Conservation (phyloP, 1,140 invertebrate genomes). For the Drosophila subpulchrella region DNA sequence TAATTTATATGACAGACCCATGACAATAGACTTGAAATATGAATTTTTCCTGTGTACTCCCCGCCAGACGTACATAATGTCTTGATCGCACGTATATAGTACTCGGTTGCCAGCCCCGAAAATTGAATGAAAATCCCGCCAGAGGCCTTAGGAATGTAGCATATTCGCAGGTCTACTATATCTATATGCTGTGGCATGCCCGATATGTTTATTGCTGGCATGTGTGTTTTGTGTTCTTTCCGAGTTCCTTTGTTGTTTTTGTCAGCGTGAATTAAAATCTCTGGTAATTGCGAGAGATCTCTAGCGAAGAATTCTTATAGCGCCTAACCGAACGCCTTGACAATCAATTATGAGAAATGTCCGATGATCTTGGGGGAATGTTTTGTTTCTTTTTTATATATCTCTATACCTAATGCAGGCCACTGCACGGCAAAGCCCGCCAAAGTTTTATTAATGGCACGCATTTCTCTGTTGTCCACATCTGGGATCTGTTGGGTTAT, state of each 20-base stretch:
- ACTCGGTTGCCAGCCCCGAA: conserved; percentile 49
- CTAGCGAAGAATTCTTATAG: conserved; percentile 41
- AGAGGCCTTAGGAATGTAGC: conserved; percentile 72
- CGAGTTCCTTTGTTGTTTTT: conserved; percentile 65
- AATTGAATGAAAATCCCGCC: conserved; percentile 72
- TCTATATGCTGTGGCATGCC: conserved; percentile 22
- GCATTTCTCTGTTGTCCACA: conserved; percentile 49
- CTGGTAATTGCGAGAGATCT: conserved; percentile 69
- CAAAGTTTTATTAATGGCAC: conserved; percentile 77
- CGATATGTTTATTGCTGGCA: conserved; percentile 27
- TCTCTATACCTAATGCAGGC: conserved; percentile 20
- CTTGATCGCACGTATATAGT: conserved; percentile 21
- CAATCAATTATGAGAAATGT: conserved; percentile 73
- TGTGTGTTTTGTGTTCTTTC: conserved; percentile 29
- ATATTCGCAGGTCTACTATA: conserved; percentile 61
- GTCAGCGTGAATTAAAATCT: conserved; percentile 55
- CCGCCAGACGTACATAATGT: conserved; percentile 38
- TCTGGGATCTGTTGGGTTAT: neutral
- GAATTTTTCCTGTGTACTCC: conserved; percentile 29
- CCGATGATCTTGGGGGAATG: conserved; percentile 31
- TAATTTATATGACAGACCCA: conserved; percentile 1
- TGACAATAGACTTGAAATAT: conserved; percentile 15
- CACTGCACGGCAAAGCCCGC: conserved; percentile 43
- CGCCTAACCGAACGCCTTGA: conserved; percentile 66
- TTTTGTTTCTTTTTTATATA: conserved; percentile 12